phyloP scores from a whole-genome alignment of 2,113 vertebrate species.

The Glaucidium brasilianum region DNA sequence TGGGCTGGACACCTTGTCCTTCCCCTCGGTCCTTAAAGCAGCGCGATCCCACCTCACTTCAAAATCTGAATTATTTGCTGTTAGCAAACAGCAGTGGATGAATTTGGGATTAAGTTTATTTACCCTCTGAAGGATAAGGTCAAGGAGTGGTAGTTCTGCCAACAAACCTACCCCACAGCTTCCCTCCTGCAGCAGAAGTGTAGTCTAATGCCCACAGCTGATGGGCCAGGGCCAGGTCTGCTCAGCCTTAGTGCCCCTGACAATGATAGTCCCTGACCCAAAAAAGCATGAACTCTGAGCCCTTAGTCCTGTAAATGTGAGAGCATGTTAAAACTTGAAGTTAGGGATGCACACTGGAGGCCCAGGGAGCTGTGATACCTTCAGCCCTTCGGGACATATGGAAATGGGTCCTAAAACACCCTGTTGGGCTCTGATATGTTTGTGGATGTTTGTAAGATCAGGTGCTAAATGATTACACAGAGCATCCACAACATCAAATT shows the following conservation, averaged over 20 bases:
- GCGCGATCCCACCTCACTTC: not conserved
- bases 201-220: not conserved
- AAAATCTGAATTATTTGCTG: not conserved
- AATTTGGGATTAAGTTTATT: not conserved
- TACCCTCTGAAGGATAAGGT: not conserved
- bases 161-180: not conserved
- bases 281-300: not conserved
- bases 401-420: not conserved
- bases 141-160: not conserved
- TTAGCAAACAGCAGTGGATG: not conserved
- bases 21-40: not conserved
- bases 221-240: not conserved
- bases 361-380: not conserved
- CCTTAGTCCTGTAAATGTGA: not conserved
- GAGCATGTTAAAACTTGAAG: not conserved
- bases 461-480: not conserved
- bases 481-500: not conserved
- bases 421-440: not conserved
- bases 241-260: not conserved
- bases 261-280: not conserved
- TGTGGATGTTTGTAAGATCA: not conserved
- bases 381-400: not conserved
- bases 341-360: not conserved
- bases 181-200: not conserved
- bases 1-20: not conserved